Base-by-base conservation (phyloP, 2,888 invertebrate species). In the Agapetus fuscipes region DNA sequence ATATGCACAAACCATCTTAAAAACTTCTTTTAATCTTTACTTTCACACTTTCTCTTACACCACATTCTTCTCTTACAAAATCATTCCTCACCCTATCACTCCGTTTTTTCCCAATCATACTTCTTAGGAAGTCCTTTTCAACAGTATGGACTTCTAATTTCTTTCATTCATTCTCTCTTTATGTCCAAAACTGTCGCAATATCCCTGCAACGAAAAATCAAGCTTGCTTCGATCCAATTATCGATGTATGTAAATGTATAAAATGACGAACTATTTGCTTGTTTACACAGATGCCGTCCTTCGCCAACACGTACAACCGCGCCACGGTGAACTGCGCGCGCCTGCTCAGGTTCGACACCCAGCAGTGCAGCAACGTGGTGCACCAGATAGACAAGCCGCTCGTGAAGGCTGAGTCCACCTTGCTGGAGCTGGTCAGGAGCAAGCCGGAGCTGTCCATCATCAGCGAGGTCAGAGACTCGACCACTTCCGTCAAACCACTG, bases 301-400 rank as follows among this genome's bases (percentile, higher is more conserved):
- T 76, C 51, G 61, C 66, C 15, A 71, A 72, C 46, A 61, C 72
- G 2, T 68, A 72, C 53, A 71, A 75, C 48, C 64, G 75, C 34
- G 72, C 76, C 2, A 80, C 81, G 1, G 75, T 77, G 0, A 80
- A 83, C 54, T 83, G 83, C 55, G 79, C 78, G 1, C 63, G 73
- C 6, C 54, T 83, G 9, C 62, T 72, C 1, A 70, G 70, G 47
- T 68, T 72, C 39, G 78, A 79, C 49, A 70, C 76, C 44, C 71
- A 75, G 52, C 75, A 78, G 20, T 83, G 83, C 51, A 79, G 79
- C 39, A 78, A 78, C 1, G 68, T 78, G 6, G 60, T 82, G 13
- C 80, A 83, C 52, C 72, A 78, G 53, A 66, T 83, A 2, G 76
- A 78, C 52, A 71, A 68, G 49, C 62, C 78, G 13, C 55, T 79